Base-by-base conservation (phyloP, 2,888 invertebrate genomes). In the Dermolepida albohirtum region DNA sequence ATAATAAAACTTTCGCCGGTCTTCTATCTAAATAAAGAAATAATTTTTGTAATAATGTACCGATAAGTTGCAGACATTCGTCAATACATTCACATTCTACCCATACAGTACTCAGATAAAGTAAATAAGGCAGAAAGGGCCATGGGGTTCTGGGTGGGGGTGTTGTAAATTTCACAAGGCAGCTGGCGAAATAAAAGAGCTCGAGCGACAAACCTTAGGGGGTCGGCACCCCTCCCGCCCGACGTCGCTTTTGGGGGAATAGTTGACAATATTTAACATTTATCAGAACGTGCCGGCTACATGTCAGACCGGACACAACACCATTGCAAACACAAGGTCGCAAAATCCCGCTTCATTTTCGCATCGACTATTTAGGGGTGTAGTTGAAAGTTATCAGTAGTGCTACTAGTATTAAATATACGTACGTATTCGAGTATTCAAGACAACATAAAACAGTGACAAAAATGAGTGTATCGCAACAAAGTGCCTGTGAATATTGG, bases 171-270 rank as follows among this genome's bases (percentile, higher is more conserved):
- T 81, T 79, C 78, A 79, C 79, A 81, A 80, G 81, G 81, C 83
- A 83, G 83, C 83, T 83, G 83, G 78, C 80, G 76, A 78, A 81
- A 84, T 82, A 83, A 83, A 83, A 82, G 82, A 81, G 77, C 80
- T 43, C 27, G 74, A 76, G 80, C 79, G 81, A 81, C 80, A 78
- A 81, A 80, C 81, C 79, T 79, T 79, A 81, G 82, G 82, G 83
- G 82, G 80, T 79, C 75, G 76, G 76, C 76, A 81, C 80, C 82
- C 82, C 82, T 80, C 81, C 81, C 79, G 79, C 79, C 78, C 72
- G 69, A 65, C 70, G 66, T 73, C 70, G 73, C 74, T 78, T 80
- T 57, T 79, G 78, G 78, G 78, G 78, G 79, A 79, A 80, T 78
- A 80, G 80, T 81, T 82, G 82, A 83, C 83, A 83, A 80, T 83